These are phyloP conservation scores for Halichoerus grypus DNA, from an alignment of 2,113 vertebrate species.

Conservation along the genomic window DNA sequence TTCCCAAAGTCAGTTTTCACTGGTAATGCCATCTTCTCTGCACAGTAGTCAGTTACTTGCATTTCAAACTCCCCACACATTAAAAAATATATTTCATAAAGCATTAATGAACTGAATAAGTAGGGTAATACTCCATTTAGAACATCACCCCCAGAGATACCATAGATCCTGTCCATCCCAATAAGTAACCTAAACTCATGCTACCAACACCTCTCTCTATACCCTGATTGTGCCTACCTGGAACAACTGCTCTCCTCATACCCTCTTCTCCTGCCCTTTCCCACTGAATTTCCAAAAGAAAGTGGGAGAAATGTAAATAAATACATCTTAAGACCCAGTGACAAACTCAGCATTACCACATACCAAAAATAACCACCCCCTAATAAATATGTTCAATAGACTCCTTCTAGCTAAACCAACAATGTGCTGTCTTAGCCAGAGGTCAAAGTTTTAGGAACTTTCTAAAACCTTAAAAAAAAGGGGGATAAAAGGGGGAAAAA, in stretches of 20 bases:
- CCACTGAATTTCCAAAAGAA: constrained; percentile 28
- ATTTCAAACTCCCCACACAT: constrained; percentile 31
- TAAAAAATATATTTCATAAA: constrained; percentile 31
- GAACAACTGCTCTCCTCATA: not conserved
- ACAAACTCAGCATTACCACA: not conserved
- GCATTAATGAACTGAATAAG: not conserved
- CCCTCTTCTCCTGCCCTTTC: not conserved
- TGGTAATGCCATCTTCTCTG: not conserved
- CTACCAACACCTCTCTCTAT: not conserved
- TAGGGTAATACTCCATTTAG: not conserved
- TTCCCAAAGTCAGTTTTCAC: constrained; percentile 64
- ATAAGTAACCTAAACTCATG: not conserved
- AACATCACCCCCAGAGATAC: not conserved
- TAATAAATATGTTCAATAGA: not conserved
- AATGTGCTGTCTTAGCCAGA: not conserved
- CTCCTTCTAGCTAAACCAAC: not conserved
- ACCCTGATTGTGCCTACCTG: not conserved
- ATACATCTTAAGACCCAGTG: not conserved
- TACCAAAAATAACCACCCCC: not conserved
- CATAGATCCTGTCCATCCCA: not conserved
- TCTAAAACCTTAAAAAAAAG: not conserved
- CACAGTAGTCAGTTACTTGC: not conserved
- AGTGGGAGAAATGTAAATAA: constrained; percentile 30
- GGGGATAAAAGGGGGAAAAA: not conserved
- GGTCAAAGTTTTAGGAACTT: not conserved